phyloP scores from a whole-genome alignment of 2,797 vertebrate species.

The Mormyrops attenuatus region DNA sequence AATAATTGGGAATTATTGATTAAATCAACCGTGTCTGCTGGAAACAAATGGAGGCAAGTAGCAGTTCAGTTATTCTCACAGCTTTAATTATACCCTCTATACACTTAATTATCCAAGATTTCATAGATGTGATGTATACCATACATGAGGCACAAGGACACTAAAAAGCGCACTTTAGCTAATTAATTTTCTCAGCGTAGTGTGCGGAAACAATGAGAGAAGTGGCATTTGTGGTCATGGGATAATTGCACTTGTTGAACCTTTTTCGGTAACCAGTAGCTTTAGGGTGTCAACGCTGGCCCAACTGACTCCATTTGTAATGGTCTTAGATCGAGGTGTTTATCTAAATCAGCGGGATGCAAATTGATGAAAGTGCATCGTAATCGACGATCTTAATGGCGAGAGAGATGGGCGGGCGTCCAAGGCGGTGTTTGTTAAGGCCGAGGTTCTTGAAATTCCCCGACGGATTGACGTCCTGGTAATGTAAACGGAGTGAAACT shows the following conservation, averaged over 20 bases:
- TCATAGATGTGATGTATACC: conserved; percentile 9
- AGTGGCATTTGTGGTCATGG: neutral
- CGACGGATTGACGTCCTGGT: neutral
- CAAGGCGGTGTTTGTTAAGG: neutral
- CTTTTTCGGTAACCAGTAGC: neutral
- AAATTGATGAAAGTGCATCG: neutral
- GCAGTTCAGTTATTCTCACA: neutral
- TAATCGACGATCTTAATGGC: neutral
- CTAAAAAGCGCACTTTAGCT: neutral
- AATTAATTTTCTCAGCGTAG: neutral
- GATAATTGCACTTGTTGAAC: neutral
- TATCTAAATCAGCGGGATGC: neutral
- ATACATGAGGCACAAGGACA: neutral
- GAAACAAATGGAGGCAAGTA: conserved; percentile 15
- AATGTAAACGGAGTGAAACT: neutral
- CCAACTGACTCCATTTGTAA: neutral
- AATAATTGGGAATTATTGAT: conserved; percentile 20
- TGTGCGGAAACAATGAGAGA: neutral
- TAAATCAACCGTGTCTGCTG: neutral
- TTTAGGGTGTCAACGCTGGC: neutral
- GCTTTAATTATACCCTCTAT: conserved; percentile 11
- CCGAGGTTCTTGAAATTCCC: neutral
- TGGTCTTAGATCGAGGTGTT: neutral
- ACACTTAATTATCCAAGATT: conserved; percentile 9
- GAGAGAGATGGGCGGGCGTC: neutral